phyloP scores from a whole-genome alignment of 2,888 invertebrate genomes.

The Andrena bucephala region DNA sequence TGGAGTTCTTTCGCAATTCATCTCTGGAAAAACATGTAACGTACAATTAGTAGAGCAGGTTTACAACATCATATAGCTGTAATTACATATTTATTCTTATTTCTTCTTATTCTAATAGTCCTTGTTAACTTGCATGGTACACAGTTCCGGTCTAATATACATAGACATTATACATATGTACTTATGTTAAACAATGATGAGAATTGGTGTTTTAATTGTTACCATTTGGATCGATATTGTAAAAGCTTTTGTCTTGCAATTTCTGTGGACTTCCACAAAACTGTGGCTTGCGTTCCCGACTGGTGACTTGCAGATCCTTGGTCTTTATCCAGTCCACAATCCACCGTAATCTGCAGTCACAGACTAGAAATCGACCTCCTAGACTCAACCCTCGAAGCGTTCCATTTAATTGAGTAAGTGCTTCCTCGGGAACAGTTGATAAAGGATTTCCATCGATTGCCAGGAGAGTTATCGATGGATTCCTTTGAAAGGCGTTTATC shows the following conservation, averaged over 20 bases:
- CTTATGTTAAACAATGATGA: too few relatives aligned
- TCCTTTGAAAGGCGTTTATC: slow-evolving; percentile 91
- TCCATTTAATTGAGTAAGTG: slow-evolving; percentile 92
- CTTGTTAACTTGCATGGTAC: too few relatives aligned
- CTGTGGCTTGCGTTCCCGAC: slow-evolving; percentile 95
- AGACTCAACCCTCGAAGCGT: slow-evolving; percentile 94
- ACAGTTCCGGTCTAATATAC: too few relatives aligned
- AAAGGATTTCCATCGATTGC: slow-evolving; percentile 97
- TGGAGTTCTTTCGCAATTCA: slow-evolving; percentile 83
- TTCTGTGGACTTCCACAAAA: slow-evolving; percentile 94
- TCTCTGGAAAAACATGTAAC: slow-evolving; percentile 43
- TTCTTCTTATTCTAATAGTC: too few relatives aligned
- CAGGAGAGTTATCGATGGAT: slow-evolving; percentile 93
- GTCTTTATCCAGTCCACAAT: slow-evolving; percentile 95
- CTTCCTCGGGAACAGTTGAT: slow-evolving; percentile 92
- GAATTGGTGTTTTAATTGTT: slow-evolving; percentile 45
- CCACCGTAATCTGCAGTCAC: slow-evolving; percentile 95
- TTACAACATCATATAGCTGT: too few relatives aligned
- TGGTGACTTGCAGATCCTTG: slow-evolving; percentile 95
- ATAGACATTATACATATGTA: too few relatives aligned
- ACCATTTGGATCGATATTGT: slow-evolving; percentile 93
- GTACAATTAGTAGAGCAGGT: neutral
- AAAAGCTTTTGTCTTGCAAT: slow-evolving; percentile 93
- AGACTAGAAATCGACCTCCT: slow-evolving; percentile 94
- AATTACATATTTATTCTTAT: too few relatives aligned